Base-by-base conservation (phyloP, 2,113 vertebrate genomes). In the Polypterus bichir region DNA sequence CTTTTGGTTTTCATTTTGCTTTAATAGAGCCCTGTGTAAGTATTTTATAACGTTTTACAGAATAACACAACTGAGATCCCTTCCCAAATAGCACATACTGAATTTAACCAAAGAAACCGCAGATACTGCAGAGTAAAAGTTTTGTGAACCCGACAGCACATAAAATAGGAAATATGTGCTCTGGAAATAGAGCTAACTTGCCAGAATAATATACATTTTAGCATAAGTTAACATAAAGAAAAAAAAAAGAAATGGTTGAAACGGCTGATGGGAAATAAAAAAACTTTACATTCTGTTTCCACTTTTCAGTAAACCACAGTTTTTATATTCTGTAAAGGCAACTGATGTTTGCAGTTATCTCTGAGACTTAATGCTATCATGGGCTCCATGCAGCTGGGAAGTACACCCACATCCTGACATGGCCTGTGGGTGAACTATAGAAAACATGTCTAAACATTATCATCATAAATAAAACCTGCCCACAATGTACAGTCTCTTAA, bases 321-420 rank as follows among this genome's bases (percentile, higher is more conserved):
- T 27, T 27, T 69, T 76, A 77, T 67, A 71, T 68, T 72, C 74
- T 74, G 74, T 77, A 81, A 73, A 68, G 74, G 69, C 73, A 64
- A 75, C 70, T 76, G 72, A 80, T 82, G 77, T 79, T 87, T 87
- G 81, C 80, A 80, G 82, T 83, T 83, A 85, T 71, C 66, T 66
- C 64, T 66, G 73, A 75, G 69, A 68, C 65, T 62, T 64, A 72
- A 76, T 64, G 69, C 74, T 78, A 69, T 75, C 70, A 64, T 72
- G 66, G 73, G 72, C 74, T 77, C 67, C 74, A 71, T 66, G 72
- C 73, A 60, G 75, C 73, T 76, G 73, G 66, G 73, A 60, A 65
- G 79, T 74, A 75, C 70, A 66, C 59, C 66, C 64, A 55, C 70
- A 75, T 77, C 73, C 73, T 73, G 70, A 80, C 75, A 72, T 79